These are phyloP conservation scores for Synchiropus splendidus DNA, from an alignment of 2,113 vertebrate genomes.

Conservation along the genomic window DNA sequence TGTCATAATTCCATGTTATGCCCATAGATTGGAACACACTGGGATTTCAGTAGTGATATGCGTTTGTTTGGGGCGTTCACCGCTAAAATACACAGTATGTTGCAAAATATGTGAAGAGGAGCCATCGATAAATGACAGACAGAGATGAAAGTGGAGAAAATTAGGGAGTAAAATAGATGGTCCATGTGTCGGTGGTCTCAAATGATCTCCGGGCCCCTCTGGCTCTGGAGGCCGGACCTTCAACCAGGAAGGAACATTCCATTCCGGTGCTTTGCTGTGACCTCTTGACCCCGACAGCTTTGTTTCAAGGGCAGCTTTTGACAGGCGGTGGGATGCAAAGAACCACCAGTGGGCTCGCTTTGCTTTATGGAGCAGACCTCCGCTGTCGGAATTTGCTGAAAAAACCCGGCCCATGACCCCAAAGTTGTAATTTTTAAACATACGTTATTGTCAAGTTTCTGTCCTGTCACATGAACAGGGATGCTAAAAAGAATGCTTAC, in stretches of 20 bases:
- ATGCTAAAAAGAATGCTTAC: no score
- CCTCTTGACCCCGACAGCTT: slow-evolving; percentile 42
- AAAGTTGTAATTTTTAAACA: slow-evolving; percentile 38
- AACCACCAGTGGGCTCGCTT: slow-evolving; percentile 12
- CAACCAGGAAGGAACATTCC: slow-evolving; percentile 59
- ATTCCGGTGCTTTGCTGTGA: slow-evolving; percentile 44
- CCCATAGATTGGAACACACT: no score
- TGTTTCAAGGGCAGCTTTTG: slow-evolving; percentile 47
- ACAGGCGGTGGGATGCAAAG: slow-evolving; percentile 42
- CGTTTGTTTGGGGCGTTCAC: no score
- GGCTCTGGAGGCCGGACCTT: slow-evolving; percentile 55
- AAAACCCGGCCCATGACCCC: slow-evolving; percentile 41
- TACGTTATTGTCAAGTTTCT: slow-evolving; percentile 34
- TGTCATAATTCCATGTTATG: no score
- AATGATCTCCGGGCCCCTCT: slow-evolving; percentile 43
- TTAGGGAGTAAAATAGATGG: slow-evolving; percentile 23
- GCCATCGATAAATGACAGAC: slow-evolving; percentile 3
- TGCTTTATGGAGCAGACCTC: slow-evolving; percentile 42
- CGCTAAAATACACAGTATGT: no score
- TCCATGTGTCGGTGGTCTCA: slow-evolving; percentile 49
- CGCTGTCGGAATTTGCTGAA: slow-evolving; percentile 28
- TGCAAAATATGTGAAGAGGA: not conserved
- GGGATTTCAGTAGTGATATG: no score
- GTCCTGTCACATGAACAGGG: slow-evolving; percentile 22
- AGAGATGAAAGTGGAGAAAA: slow-evolving; percentile 24